Conservation (phyloP, 2,888 invertebrate species). For the Scaptomyza parva region DNA sequence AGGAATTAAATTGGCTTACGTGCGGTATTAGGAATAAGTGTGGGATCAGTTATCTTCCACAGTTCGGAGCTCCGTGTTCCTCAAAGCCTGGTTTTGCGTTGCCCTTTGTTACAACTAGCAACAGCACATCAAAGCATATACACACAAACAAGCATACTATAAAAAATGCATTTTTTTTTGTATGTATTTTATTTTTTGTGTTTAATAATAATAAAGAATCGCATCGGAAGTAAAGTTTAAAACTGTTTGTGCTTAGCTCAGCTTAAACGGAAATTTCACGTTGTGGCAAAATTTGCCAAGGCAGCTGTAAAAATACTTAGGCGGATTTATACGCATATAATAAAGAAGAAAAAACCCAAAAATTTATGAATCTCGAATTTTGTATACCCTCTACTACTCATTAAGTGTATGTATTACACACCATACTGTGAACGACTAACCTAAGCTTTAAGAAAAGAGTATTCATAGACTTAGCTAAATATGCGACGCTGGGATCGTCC, state of each 20-base stretch:
- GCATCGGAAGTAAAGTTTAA: slow-evolving; percentile 71
- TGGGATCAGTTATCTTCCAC: slow-evolving; percentile 13
- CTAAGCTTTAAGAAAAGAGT: slow-evolving; percentile 10
- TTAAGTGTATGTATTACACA: not conserved
- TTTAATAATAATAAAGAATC: slow-evolving; percentile 76
- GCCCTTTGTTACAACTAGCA: slow-evolving; percentile 22
- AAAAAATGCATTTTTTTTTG: slow-evolving; percentile 26
- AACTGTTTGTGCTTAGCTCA: slow-evolving; percentile 78
- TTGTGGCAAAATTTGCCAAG: slow-evolving; percentile 64
- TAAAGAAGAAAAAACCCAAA: slow-evolving; percentile 24
- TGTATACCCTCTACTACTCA: slow-evolving; percentile 12
- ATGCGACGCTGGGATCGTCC: slow-evolving; percentile 35
- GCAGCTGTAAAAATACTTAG: slow-evolving; percentile 73
- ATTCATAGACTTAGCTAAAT: slow-evolving; percentile 22
- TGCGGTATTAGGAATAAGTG: slow-evolving; percentile 49
- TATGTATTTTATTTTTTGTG: slow-evolving; percentile 36
- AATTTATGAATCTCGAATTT: not conserved
- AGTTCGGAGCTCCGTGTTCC: slow-evolving; percentile 29
- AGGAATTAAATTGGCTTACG: slow-evolving; percentile 74
- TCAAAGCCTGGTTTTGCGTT: slow-evolving; percentile 47
- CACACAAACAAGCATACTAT: slow-evolving; percentile 1
- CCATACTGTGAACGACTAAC: not conserved
- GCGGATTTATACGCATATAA: slow-evolving; percentile 71
- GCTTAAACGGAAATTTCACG: slow-evolving; percentile 76
- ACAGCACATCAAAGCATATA: slow-evolving; percentile 52